A percentile compares a stretch with the other conserved stretches of the same genome.
Conservation (phyloP, 2,888 invertebrate species). For the Urechis unicinctus region DNA sequence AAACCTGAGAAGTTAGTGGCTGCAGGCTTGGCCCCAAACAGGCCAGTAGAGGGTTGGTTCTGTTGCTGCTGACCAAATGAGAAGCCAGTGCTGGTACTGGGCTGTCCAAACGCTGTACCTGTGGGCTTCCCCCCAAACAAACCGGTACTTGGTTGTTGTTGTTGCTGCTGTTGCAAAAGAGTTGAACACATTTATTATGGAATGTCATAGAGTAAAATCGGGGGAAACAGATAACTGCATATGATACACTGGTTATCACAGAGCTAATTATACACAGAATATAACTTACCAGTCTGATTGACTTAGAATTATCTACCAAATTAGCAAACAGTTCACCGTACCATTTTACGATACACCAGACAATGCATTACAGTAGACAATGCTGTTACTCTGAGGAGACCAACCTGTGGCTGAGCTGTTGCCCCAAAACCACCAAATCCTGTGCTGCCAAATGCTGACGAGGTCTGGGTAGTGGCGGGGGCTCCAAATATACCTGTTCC, state of each 20-base stretch:
- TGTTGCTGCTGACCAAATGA: neutral
- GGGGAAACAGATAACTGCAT: too few species aligned
- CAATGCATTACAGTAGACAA: too few species aligned
- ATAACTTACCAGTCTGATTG: too few species aligned
- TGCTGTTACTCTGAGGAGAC: too few species aligned
- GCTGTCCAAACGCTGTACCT: constrained; percentile 3
- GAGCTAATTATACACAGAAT: too few species aligned
- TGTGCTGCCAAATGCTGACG: constrained; percentile 1
- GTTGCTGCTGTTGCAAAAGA: constrained; percentile 41
- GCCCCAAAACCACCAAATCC: constrained; percentile 2
- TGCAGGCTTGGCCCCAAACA: constrained; percentile 52
- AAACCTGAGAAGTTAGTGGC: constrained; percentile 33
- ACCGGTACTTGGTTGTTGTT: constrained; percentile 9
- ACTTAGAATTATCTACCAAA: too few species aligned
- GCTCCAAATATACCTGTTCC: constrained; percentile 49
- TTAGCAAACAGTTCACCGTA: too few species aligned
- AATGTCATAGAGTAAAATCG: too few species aligned
- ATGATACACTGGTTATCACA: too few species aligned
- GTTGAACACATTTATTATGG: too few species aligned
- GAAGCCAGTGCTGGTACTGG: constrained; percentile 12
- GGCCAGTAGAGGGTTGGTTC: constrained; percentile 22
- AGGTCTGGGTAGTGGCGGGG: constrained; percentile 14
- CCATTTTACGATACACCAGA: too few species aligned
- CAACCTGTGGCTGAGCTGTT: neutral
- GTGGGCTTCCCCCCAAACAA: constrained; percentile 24